Evolutionary conservation across 1,140 invertebrate species (phyloP).

Genomic region (Drosophila ohnishii): DNA sequence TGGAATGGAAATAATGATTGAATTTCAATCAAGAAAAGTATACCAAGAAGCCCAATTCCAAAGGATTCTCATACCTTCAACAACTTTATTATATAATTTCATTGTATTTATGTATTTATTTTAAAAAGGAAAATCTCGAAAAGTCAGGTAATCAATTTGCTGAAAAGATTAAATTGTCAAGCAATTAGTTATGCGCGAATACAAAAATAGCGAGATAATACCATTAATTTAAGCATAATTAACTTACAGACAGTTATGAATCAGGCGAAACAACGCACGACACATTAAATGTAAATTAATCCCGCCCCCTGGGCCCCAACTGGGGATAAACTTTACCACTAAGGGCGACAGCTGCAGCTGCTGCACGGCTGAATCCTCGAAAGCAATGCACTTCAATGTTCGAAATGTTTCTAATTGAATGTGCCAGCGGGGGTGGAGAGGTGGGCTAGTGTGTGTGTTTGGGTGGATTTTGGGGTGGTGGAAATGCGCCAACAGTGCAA

Average conservation of each 20-base stretch:
- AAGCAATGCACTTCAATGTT: slow-evolving; percentile 41
- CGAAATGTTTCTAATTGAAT: slow-evolving; percentile 66
- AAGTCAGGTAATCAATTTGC: slow-evolving; percentile 14
- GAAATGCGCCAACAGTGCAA: slow-evolving; percentile 31
- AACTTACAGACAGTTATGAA: slow-evolving; percentile 40
- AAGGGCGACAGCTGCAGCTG: slow-evolving; percentile 33
- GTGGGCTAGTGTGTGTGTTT: not conserved
- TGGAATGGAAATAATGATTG: slow-evolving; percentile 1
- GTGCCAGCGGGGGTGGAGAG: not conserved
- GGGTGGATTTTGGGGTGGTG: slow-evolving; percentile 3
- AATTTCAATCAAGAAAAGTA: not conserved
- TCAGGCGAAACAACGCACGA: slow-evolving; percentile 8
- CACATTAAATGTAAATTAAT: slow-evolving; percentile 38
- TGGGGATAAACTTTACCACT: slow-evolving; percentile 28
- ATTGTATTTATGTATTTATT: not conserved
- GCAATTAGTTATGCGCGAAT: slow-evolving; percentile 22
- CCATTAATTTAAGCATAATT: slow-evolving; percentile 41
- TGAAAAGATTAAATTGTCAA: slow-evolving; percentile 19
- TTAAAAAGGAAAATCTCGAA: too few relatives aligned
- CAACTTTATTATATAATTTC: not conserved
- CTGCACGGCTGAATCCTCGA: slow-evolving; percentile 18
- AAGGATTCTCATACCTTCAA: not conserved
- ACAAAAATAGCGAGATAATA: slow-evolving; percentile 26
- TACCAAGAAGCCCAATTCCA: not conserved
- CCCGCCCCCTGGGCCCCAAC: slow-evolving; percentile 18